phyloP scores from a whole-genome alignment of 2,888 invertebrate genomes.

The Pecten maximus region DNA sequence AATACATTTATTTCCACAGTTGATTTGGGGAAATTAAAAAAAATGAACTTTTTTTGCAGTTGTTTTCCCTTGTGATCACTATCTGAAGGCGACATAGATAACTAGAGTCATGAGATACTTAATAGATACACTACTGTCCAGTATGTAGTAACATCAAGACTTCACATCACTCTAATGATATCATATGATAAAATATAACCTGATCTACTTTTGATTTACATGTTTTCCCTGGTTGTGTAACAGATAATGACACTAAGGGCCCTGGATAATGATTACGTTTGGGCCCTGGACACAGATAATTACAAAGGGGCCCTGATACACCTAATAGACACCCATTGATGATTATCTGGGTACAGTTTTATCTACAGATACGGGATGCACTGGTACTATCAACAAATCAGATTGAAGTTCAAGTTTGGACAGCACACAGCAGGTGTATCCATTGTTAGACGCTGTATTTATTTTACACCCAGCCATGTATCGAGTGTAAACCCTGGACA shows the following conservation, averaged over 20 bases:
- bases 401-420: conserved; percentile 31
- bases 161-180: no score
- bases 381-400: conserved; percentile 3
- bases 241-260: no score
- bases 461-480: not conserved
- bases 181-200: no score
- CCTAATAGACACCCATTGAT: not conserved
- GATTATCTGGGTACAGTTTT: not conserved
- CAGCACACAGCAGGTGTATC: not conserved
- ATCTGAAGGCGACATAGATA: no score
- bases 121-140: no score
- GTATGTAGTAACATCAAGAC: no score
- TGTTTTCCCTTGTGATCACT: no score
- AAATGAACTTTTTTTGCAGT: no score
- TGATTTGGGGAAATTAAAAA: no score
- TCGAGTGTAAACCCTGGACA: not conserved
- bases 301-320: not conserved
- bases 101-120: no score
- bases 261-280: no score
- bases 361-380: not conserved
- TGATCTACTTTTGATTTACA: not conserved
- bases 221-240: not conserved
- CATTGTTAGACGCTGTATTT: not conserved
- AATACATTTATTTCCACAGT: no score
- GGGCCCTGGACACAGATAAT: not conserved